These are phyloP conservation scores for Pseudeuparius sepicola DNA, from an alignment of 2,888 invertebrate genomes.

Conservation along the genomic window DNA sequence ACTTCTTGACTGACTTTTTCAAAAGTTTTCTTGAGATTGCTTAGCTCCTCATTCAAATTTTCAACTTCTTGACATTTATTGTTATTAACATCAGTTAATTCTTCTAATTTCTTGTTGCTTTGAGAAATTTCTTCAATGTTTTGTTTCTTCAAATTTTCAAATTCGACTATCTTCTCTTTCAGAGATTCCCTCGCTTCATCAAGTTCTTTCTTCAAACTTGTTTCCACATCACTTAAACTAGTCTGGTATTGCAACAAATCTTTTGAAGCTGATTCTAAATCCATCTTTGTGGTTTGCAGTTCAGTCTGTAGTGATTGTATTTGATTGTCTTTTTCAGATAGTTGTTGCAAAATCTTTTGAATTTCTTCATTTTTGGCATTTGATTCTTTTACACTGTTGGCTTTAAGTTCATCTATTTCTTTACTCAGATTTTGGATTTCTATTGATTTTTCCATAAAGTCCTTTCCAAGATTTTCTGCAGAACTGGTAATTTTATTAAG, in stretches of 20 bases:
- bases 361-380: constrained; percentile 5
- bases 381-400: constrained; percentile 9
- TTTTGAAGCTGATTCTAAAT: constrained; percentile 28
- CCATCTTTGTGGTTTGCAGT: constrained; percentile 33
- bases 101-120: constrained; percentile 39
- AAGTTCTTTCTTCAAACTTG: constrained; percentile 32
- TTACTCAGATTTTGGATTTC: constrained; percentile 10
- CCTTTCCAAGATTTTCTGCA: too few species aligned
- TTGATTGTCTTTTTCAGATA: constrained; percentile 29
- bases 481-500: constrained; percentile 10
- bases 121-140: constrained; percentile 25
- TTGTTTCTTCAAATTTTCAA: constrained; percentile 35
- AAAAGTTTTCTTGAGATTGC: constrained; percentile 7
- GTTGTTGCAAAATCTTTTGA: constrained; percentile 10
- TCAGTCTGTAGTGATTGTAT: constrained; percentile 34
- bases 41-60: constrained; percentile 17
- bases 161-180: constrained; percentile 33
- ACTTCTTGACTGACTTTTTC: constrained; percentile 4
- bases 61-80: constrained; percentile 17
- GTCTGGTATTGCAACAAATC: constrained; percentile 35
- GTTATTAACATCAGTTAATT: constrained; percentile 31
- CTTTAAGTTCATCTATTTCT: constrained; percentile 13
- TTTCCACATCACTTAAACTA: constrained; percentile 32
- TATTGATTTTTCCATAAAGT: too few species aligned
- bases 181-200: constrained; percentile 33